Conservation (phyloP, 2,888 invertebrate genomes). For the Therioaphis trifolii region DNA sequence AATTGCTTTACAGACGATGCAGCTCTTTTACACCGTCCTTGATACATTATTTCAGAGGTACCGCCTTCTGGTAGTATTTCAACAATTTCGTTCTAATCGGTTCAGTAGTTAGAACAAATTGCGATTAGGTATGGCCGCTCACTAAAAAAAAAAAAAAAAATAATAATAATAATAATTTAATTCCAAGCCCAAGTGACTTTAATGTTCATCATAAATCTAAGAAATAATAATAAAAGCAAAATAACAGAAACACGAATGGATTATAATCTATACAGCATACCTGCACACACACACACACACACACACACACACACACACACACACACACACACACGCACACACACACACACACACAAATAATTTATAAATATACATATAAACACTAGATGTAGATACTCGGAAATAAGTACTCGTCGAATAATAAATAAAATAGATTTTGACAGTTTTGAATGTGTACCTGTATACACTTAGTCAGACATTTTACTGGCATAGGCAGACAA, state of each 20-base stretch:
- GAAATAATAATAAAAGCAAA: neutral
- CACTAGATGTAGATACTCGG: neutral
- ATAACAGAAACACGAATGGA: too few relatives aligned
- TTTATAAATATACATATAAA: too few relatives aligned
- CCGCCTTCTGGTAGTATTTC: neutral
- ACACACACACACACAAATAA: too few relatives aligned
- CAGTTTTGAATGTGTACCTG: slow-evolving; percentile 9
- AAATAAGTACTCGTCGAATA: neutral
- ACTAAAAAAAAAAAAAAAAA: too few relatives aligned
- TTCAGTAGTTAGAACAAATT: neutral
- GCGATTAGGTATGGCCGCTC: neutral
- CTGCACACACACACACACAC: too few relatives aligned
- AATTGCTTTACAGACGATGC: neutral
- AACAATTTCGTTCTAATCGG: neutral
- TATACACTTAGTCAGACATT: neutral
- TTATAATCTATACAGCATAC: too few relatives aligned
- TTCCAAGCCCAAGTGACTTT: neutral
- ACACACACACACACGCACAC: neutral
- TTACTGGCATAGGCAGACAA: neutral
- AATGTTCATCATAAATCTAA: neutral
- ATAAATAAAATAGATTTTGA: slow-evolving; percentile 39
- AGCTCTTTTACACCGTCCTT: neutral
- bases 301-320: too few relatives aligned
- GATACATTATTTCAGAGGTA: neutral
- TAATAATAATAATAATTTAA: neutral